Percentiles rank a stretch among this genome's conserved stretches.
Evolutionary conservation across 2,113 vertebrate genomes (phyloP).

Genomic region (Nothoprocta perdicaria): DNA sequence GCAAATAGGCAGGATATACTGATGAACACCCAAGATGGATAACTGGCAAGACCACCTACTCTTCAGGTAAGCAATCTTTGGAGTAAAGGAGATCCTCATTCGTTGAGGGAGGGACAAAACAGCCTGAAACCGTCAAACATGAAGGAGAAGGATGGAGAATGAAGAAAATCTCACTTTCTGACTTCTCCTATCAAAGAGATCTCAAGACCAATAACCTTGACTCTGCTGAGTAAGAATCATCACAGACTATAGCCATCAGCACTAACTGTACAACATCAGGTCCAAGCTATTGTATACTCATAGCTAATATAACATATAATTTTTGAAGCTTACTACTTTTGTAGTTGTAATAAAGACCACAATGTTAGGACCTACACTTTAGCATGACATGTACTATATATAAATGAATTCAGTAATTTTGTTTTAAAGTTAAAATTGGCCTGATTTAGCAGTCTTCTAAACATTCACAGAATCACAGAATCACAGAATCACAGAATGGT

Average conservation of each 20-base stretch:
- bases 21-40: neutral
- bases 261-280: neutral
- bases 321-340: neutral
- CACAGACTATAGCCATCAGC: neutral
- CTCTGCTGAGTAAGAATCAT: neutral
- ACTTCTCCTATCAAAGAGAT: neutral
- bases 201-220: neutral
- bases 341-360: neutral
- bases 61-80: neutral
- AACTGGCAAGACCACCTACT: neutral
- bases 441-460: neutral
- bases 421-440: neutral
- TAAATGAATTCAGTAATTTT: neutral
- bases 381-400: neutral
- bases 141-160: neutral
- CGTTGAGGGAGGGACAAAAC: neutral
- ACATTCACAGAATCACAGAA: too few relatives aligned
- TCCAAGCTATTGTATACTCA: neutral
- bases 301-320: neutral
- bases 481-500: too few relatives aligned
- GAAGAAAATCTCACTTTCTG: neutral
- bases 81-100: accelerated
- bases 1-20: neutral
- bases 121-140: neutral
- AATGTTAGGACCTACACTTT: neutral